These are phyloP conservation scores for Peromyscus maniculatus DNA, from an alignment of 2,113 vertebrate genomes.

Conservation along the genomic window DNA sequence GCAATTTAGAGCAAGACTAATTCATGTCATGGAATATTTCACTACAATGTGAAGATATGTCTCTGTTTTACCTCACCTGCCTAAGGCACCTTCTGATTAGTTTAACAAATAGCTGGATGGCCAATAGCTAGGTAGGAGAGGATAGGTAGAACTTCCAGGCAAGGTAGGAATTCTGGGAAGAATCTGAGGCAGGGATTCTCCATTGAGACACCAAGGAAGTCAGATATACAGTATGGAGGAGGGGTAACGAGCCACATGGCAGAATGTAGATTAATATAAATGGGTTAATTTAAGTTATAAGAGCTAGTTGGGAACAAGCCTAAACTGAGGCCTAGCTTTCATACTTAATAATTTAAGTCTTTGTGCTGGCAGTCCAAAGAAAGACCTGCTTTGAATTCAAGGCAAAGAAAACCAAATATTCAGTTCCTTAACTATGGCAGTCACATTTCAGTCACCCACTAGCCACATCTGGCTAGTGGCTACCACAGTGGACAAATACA, in stretches of 20 bases:
- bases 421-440: background rate
- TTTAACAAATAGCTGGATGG: background rate
- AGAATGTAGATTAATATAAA: background rate
- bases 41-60: background rate
- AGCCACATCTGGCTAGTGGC: background rate
- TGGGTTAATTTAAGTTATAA: background rate
- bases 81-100: background rate
- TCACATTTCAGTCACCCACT: background rate
- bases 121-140: background rate
- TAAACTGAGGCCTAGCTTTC: background rate
- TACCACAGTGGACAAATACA: background rate
- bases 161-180: background rate
- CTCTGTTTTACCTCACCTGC: background rate
- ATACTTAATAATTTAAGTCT: background rate
- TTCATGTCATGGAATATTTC: background rate
- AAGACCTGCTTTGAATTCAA: background rate
- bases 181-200: background rate
- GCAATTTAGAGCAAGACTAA: background rate
- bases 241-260: background rate
- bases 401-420: background rate
- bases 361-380: background rate
- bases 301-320: background rate
- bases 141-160: background rate
- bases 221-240: background rate
- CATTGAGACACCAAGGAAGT: background rate